phyloP scores from a whole-genome alignment of 1,140 invertebrate species.

The Pantala flavescens region DNA sequence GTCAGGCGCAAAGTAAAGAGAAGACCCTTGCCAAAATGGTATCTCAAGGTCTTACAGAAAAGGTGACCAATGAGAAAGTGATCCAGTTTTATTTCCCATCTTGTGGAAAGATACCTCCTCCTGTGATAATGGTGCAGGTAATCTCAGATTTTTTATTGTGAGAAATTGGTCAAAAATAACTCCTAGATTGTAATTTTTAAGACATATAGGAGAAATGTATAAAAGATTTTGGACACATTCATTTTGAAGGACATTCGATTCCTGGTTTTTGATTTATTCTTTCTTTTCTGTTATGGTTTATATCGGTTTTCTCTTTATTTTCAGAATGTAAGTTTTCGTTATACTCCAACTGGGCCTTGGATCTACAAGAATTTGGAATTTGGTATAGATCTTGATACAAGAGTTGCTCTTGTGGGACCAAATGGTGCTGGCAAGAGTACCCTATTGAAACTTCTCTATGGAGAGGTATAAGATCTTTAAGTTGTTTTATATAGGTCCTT shows the following conservation, averaged over 20 bases:
- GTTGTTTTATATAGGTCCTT: slow-evolving; percentile 8
- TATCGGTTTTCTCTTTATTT: slow-evolving; percentile 24
- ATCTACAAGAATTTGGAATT: slow-evolving; percentile 99
- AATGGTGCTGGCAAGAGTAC: slow-evolving; percentile 99
- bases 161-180: too few species aligned
- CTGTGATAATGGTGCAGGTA: slow-evolving; percentile 94
- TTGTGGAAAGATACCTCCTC: slow-evolving; percentile 93
- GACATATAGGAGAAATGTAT: too few species aligned
- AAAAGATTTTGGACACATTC: too few species aligned
- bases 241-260: too few species aligned
- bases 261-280: too few species aligned
- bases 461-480: slow-evolving; percentile 56
- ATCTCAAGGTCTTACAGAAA: slow-evolving; percentile 90
- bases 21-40: slow-evolving; percentile 99
- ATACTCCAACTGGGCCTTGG: slow-evolving; percentile 58
- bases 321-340: slow-evolving; percentile 91
- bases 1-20: slow-evolving; percentile 98
- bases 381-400: slow-evolving; percentile 95
- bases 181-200: too few species aligned
- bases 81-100: slow-evolving; percentile 94
- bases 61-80: slow-evolving; percentile 79
- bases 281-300: too few species aligned
- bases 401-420: slow-evolving; percentile 93
- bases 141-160: background rate
- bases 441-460: slow-evolving; percentile 87